Evolutionary conservation across 2,113 vertebrate genomes (phyloP), one percentile per base, ranked within the genome.

Genomic region (Noctilio leporinus): DNA sequence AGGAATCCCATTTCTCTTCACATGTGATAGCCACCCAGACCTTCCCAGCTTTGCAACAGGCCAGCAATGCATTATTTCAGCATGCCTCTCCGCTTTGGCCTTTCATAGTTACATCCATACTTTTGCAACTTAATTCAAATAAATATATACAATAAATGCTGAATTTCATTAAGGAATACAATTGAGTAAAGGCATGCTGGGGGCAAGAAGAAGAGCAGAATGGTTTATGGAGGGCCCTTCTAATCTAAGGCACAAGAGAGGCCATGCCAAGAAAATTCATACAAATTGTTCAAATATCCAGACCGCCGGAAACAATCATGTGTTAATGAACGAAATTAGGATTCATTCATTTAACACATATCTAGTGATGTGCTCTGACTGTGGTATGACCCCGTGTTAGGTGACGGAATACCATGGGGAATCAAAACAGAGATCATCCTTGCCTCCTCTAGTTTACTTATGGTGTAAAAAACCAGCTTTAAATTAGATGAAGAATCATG

Each of bases 61-160:
- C 33, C 43, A 19, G 12, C 24, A 64, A 33, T 53, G 15, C 26
- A 20, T 89, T 82, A 6, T 30, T 45, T 87, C 28, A 70, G 47
- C 11, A 19, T 4, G 17, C 15, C 69, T 43, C 76, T 96, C 35
- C 59, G 62, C 49, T 86, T 85, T 65, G 14, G 33, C 70, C 90
- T 95, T 49, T 80, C 82, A 47, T 19, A 24, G 51, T 35, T 70
- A 45, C 35, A 70, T 80, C 33, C 84, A 22, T 26, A 35, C 53
- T 86, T 91, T 53, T 84, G 47, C 45, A 72, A 75, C 75, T 86
- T 83, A 95, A 81, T 78, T 91, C 75, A 82, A 85, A 91, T 77
- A 77, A 93, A 85, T 86, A 86, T 9, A 38, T 59, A 81, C 47
- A 64, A 93, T 89, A 89, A 82, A 62, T 62, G 7, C 35, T 86